Base-by-base conservation (phyloP, 1,140 invertebrate genomes). In the Contarinia nasturtii region DNA sequence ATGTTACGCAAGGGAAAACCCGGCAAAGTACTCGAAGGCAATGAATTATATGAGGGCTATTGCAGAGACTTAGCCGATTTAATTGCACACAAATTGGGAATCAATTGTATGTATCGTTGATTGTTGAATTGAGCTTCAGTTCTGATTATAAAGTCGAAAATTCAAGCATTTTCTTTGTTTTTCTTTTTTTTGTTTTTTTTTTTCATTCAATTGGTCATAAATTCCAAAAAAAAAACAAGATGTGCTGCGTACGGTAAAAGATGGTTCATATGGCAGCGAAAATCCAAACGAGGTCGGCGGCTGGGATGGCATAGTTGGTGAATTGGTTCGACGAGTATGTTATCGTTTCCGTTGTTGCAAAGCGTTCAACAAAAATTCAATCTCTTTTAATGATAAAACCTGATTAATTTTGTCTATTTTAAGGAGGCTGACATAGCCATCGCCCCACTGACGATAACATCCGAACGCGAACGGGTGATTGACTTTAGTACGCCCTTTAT, bases 401-500 rank as follows among this genome's bases (percentile, higher is more conserved):
- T 27, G 27, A 27, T 10, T 27, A 5, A 10, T 27, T 27, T 27
- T 27, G 4, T 27, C 27, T 27, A 49, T 44, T 67, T 65, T 71
- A 70, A 96, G 91, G 89, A 94, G 72, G 93, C 92, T 1, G 93
- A 98, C 65, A 79, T 98, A 54, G 88, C 91, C 1, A 87, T 98
- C 42, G 90, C 92, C n/a, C 83, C 92, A 10, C 76, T 98, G 67
- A 95, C 93, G 15, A 94, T 98, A 57, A 97, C 88, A 19, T 79
- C 86, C 36, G 82, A 91, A 58, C 71, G 95, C 21, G 92, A 98
- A 71, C 72, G 86, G 57, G 88, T 95, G 38, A 90, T 98, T 50
- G 94, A 98, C 66, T 87, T 88, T 58, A 95, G 86, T 52, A 98
- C 98, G 67, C 94, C 95, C 2, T 99, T 97, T 70, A 90, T 98